phyloP scores from a whole-genome alignment of 2,113 vertebrate species.

The Silurus glanis region DNA sequence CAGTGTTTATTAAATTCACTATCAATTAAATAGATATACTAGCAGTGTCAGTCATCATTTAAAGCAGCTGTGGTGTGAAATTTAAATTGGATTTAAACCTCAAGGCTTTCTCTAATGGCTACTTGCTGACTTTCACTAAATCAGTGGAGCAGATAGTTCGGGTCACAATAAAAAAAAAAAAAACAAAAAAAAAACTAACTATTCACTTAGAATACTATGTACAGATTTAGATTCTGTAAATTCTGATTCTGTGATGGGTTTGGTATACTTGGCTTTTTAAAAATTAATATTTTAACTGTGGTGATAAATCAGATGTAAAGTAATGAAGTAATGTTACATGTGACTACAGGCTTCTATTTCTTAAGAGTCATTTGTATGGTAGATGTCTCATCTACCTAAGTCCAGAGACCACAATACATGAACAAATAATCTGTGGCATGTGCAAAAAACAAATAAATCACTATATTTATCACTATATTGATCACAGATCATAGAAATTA shows the following conservation, averaged over 20 bases:
- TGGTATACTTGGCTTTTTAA: conserved; percentile 4
- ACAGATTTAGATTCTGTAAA: conserved; percentile 40
- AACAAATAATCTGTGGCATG: not conserved
- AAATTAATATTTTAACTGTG: not conserved
- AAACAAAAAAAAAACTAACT: conserved; percentile 54
- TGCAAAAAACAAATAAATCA: not conserved
- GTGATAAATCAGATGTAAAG: not conserved
- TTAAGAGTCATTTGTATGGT: not conserved
- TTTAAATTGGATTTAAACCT: conserved; percentile 58
- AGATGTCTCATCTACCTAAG: not conserved
- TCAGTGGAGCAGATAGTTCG: conserved; percentile 56
- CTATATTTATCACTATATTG: not conserved
- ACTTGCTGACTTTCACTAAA: conserved; percentile 58
- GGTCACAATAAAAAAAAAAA: conserved; percentile 37
- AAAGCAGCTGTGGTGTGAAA: conserved; percentile 55
- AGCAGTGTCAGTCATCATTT: conserved; percentile 50
- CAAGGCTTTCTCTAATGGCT: conserved; percentile 42
- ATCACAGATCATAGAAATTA: conserved; percentile 12
- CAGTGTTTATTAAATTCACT: conserved; percentile 49
- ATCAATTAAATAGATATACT: conserved; percentile 60
- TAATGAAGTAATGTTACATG: not conserved
- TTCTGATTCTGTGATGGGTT: conserved; percentile 29
- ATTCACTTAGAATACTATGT: conserved; percentile 50
- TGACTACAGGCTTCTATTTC: not conserved
- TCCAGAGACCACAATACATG: not conserved